phyloP scores from a whole-genome alignment of 2,113 vertebrate species.

The Catharus bicknelli region DNA sequence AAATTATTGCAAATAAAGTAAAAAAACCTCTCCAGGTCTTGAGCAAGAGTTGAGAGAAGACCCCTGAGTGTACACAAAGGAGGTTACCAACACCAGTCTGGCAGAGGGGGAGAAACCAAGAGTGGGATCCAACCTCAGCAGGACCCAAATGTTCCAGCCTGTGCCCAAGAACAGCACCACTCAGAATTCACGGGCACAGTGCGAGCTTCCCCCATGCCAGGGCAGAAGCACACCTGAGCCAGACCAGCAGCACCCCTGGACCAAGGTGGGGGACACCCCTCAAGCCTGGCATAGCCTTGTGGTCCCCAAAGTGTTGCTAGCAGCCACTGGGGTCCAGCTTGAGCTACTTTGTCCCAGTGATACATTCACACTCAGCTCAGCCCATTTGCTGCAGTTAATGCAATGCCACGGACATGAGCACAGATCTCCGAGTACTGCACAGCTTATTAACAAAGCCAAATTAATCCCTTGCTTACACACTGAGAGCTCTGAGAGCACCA shows the following conservation, averaged over 20 bases:
- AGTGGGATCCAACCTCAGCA: accelerated
- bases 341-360: not conserved
- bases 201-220: not conserved
- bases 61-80: accelerated
- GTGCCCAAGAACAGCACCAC: accelerated
- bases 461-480: not conserved
- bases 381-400: not conserved
- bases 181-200: accelerated
- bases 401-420: accelerated
- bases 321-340: not conserved
- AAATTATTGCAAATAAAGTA: not conserved
- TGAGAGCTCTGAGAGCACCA: not conserved
- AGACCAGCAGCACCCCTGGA: not conserved
- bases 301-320: not conserved
- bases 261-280: not conserved
- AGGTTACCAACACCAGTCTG: accelerated
- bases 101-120: accelerated
- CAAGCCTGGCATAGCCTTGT: accelerated
- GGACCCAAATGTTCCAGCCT: not conserved
- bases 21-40: not conserved
- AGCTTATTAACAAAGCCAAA: not conserved
- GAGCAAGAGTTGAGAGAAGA: not conserved
- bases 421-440: not conserved
- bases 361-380: not conserved
- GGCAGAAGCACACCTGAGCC: not conserved